Evolutionary conservation across 2,113 vertebrate genomes (phyloP), one percentile per base, ranked within the genome.

Genomic region (Mastomys coucha): DNA sequence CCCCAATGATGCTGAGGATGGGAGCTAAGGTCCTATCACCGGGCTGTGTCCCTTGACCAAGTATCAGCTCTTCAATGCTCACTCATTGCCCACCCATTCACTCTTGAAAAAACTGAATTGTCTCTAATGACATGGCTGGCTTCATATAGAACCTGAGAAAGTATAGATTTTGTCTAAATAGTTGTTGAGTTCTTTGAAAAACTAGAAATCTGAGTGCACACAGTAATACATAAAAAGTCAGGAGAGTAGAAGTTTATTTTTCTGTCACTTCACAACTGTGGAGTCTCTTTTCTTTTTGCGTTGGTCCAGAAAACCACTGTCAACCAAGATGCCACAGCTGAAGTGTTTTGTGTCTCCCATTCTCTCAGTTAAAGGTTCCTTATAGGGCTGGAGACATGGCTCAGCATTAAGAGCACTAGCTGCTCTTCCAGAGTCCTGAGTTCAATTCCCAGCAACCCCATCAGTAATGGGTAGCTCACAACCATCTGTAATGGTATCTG

Each of bases 321-420:
- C 86, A 96, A 1, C n/a, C 76, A 86, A 80, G 88, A 91, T 56
- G 58, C 7, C 89, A 33, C 67, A 45, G 53, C 73, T 78, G 19
- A 94, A 89, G 91, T 88, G 88, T 75, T 93, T 93, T 17, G 1
- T 96, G 65, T 82, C 36, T 58, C 60, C 70, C 96, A 20, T 96
- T 93, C 73, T 95, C 69, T 95, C 89, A 88, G 2, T 87, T 93
- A 89, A 67, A 97, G 89, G 94, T 58, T 86, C 58, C 90, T 13
- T 72, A 31, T 82, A 67, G 65, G 65, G 28, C 28, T 67, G 65
- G 65, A 67, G 28, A 67, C 11, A 67, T 67, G 65, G 28, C 65
- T 67, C 28, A 67, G 65, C 2, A 4, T 67, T 67, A 67, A 67
- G 65, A 67, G 65, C 65, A 67, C 65, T 67, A 12, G 65, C 28